Base-by-base conservation (phyloP, 2,797 vertebrate genomes). In the Discoglossus pictus region DNA sequence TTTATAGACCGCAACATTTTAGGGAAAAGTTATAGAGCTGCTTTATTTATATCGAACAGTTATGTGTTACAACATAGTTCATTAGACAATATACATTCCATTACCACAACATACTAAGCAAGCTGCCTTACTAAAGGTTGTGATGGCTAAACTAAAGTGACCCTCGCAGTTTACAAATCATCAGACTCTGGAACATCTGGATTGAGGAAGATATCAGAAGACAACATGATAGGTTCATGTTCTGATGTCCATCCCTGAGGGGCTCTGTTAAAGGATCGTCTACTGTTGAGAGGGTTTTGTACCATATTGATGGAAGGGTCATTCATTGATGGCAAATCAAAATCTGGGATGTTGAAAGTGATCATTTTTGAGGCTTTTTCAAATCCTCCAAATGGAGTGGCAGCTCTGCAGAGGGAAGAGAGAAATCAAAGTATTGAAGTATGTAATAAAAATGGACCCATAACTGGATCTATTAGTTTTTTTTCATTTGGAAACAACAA, bases 361-460 rank as follows among this genome's bases (percentile, higher is more conserved):
- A 85, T 95, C 74, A 92, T 79, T 77, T 87, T 90, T 53, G 92
- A 89, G 68, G 91, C 84, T 76, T 87, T 91, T 80, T 89, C 83
- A 79, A 97, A 99, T 58, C 95, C 97, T 36, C 96, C 92, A 39
- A 97, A 99, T 4, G 97, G 96, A 60, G 89, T 96, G 7, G 96
- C 96, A 73, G 97, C 93, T 86, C 97, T 99, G 88, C 61, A 83
- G 70, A 68, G 77, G 27, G 71, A 61, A 47, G 3, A 47, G 21
- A 25, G 46, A 25, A 50, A 3, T n/a, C n/a, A n/a, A n/a, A n/a
- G n/a, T n/a, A n/a, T n/a, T n/a, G n/a, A n/a, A n/a, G n/a, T n/a
- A n/a, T n/a, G n/a, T n/a, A n/a, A n/a, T n/a, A n/a, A n/a, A n/a
- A n/a, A n/a, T n/a, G n/a, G n/a, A n/a, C n/a, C n/a, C n/a, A n/a